Evolutionary conservation across 2,113 vertebrate genomes (phyloP).

Genomic region (Esox niger): DNA sequence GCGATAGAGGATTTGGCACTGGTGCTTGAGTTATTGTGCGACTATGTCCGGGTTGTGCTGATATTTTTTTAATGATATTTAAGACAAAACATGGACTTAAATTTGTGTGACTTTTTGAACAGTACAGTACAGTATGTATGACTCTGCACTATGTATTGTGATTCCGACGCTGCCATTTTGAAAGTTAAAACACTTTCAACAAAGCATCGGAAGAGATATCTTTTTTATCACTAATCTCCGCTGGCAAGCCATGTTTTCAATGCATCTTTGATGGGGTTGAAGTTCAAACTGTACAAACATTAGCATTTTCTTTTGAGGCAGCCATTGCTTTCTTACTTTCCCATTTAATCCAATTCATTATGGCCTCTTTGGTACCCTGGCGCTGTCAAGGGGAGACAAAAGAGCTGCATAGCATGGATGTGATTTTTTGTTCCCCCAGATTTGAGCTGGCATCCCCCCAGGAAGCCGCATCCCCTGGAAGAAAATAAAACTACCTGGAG

Average conservation of each 20-base stretch:
- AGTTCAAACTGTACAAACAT: slow-evolving; percentile 49
- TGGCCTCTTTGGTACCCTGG: slow-evolving; percentile 54
- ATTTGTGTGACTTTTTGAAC: too few species aligned
- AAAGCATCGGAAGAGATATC: slow-evolving; percentile 8
- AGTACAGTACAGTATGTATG: not conserved
- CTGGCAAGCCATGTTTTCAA: slow-evolving; percentile 15
- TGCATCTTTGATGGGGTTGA: slow-evolving; percentile 27
- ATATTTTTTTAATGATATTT: too few species aligned
- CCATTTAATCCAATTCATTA: slow-evolving; percentile 76
- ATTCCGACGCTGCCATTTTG: slow-evolving; percentile 8
- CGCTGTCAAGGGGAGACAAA: slow-evolving; percentile 70
- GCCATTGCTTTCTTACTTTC: slow-evolving; percentile 59
- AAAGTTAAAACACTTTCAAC: slow-evolving; percentile 25
- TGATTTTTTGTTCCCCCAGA: slow-evolving; percentile 67
- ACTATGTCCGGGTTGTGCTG: too few species aligned
- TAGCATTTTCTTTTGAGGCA: slow-evolving; percentile 55
- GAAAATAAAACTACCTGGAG: slow-evolving; percentile 61
- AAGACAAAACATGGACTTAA: too few species aligned
- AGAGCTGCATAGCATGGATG: slow-evolving; percentile 71
- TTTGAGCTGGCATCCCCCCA: slow-evolving; percentile 64
- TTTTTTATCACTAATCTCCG: slow-evolving; percentile 22
- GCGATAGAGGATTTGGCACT: slow-evolving; percentile 50
- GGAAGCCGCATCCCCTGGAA: slow-evolving; percentile 44
- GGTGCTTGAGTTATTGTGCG: too few species aligned
- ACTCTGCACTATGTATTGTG: not conserved